Evolutionary conservation across 2,113 vertebrate genomes (phyloP).

Genomic region (Dasypus novemcinctus): DNA sequence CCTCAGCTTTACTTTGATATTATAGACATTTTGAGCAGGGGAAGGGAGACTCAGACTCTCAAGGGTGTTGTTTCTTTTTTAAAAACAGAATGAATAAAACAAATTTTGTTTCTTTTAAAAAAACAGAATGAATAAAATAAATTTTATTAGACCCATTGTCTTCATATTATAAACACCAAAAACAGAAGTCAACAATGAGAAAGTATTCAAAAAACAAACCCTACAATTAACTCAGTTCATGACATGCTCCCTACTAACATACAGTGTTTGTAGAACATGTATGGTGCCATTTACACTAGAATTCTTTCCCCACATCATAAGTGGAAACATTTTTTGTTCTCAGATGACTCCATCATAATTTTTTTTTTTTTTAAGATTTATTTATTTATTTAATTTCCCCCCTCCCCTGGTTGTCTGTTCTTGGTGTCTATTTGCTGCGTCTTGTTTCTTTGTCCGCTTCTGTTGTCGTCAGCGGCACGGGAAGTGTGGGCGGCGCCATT

Average conservation of each 20-base stretch:
- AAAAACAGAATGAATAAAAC: constrained; percentile 8
- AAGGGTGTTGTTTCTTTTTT: neutral
- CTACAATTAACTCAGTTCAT: neutral
- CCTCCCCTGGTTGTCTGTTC: too few relatives aligned
- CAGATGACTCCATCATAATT: neutral
- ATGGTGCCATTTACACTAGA: neutral
- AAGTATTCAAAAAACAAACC: neutral
- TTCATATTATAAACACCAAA: neutral
- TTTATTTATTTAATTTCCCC: too few relatives aligned
- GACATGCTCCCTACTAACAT: neutral
- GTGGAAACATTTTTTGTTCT: neutral
- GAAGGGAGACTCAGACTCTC: neutral
- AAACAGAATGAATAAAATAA: too few relatives aligned
- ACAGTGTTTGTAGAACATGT: neutral
- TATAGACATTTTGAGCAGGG: neutral
- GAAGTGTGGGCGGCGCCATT: too few relatives aligned
- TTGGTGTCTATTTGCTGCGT: too few relatives aligned
- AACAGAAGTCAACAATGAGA: neutral
- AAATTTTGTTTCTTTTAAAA: neutral
- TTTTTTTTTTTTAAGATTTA: too few relatives aligned
- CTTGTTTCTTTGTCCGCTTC: too few relatives aligned
- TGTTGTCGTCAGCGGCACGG: too few relatives aligned
- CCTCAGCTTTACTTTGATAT: neutral
- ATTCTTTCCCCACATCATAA: neutral
- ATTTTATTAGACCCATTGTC: neutral